A percentile compares a stretch with the other conserved stretches of the same genome.
Conservation (phyloP, 2,113 vertebrate genomes). For the Lamprotornis superbus region DNA sequence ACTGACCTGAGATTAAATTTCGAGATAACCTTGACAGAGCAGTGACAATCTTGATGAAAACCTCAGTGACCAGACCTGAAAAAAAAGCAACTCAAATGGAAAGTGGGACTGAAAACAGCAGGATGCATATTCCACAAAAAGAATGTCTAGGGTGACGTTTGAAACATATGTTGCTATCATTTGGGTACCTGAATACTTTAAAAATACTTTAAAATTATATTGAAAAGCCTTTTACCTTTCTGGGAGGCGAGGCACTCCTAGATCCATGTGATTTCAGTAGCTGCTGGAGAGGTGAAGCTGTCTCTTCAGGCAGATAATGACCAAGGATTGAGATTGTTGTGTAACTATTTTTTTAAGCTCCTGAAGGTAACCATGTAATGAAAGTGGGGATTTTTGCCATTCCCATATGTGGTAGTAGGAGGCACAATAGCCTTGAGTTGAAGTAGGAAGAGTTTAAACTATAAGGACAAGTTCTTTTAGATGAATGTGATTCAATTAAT, state of each 20-base stretch:
- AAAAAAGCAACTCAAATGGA: neutral
- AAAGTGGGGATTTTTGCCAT: neutral
- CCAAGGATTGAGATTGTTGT: neutral
- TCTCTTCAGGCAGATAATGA: neutral
- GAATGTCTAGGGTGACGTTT: neutral
- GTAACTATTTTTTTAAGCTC: neutral
- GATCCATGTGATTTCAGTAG: neutral
- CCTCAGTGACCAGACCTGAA: neutral
- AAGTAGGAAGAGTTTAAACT: constrained; percentile 1
- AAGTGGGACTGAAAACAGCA: neutral
- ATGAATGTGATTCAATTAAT: neutral
- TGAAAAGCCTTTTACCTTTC: neutral
- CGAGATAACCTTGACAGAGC: neutral
- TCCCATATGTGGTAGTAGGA: neutral
- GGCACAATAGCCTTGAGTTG: neutral
- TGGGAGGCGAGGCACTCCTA: neutral
- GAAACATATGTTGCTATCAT: neutral
- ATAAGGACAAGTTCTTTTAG: neutral
- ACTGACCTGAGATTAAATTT: constrained; percentile 38
- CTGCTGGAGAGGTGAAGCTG: neutral
- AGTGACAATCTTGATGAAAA: neutral
- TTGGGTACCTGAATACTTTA: neutral
- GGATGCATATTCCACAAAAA: neutral
- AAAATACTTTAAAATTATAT: neutral
- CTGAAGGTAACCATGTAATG: neutral